Percentiles rank a stretch among this genome's conserved stretches.
phyloP scores from a whole-genome alignment of 2,113 vertebrate genomes.

The Cettia cetti region DNA sequence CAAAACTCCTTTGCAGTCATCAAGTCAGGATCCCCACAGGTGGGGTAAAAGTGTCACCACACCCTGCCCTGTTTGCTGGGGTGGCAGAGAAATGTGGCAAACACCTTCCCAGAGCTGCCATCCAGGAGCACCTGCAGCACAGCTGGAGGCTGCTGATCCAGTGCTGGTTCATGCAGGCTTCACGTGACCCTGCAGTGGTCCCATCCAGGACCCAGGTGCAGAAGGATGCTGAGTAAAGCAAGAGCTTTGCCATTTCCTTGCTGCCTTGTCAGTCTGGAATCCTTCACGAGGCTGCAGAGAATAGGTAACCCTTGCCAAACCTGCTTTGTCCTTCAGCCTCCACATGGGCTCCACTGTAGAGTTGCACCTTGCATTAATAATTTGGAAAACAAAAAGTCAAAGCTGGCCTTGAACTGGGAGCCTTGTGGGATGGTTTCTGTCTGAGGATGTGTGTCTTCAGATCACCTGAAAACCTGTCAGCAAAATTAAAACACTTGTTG shows the following conservation, averaged over 20 bases:
- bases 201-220: too few species aligned
- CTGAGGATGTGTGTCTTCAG: not conserved
- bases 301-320: not conserved
- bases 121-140: not conserved
- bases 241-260: not conserved
- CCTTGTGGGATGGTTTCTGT: not conserved
- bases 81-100: not conserved
- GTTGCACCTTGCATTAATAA: not conserved
- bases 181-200: not conserved
- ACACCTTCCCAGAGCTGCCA: not conserved
- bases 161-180: fast-evolving
- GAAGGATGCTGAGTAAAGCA: not conserved
- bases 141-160: not conserved
- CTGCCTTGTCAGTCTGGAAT: not conserved
- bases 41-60: not conserved
- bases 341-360: not conserved
- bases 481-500: not conserved
- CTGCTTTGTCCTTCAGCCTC: not conserved
- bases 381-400: not conserved
- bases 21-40: not conserved
- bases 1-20: not conserved
- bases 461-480: not conserved
- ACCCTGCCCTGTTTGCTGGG: not conserved
- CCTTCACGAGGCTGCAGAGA: not conserved
- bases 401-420: not conserved